These are phyloP conservation scores for Bombus balteatus DNA, from an alignment of 1,140 invertebrate genomes.

Conservation along the genomic window DNA sequence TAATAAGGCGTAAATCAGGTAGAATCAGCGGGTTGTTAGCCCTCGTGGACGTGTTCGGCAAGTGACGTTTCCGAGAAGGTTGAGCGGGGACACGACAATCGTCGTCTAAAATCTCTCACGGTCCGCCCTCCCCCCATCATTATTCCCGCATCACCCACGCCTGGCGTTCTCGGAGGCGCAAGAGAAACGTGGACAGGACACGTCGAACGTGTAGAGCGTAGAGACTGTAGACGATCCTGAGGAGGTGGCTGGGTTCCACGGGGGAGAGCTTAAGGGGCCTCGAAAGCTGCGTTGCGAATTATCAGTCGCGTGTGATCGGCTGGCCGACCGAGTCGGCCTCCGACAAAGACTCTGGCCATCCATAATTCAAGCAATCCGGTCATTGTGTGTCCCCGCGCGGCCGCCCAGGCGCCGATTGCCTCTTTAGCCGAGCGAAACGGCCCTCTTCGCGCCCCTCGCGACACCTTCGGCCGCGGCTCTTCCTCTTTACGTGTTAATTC, in stretches of 20 bases:
- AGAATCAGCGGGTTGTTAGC: background rate
- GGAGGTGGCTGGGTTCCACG: background rate
- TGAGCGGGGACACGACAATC: conserved; percentile 56
- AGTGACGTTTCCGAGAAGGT: conserved; percentile 62
- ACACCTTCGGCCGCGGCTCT: conserved; percentile 16
- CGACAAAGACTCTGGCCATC: conserved; percentile 72
- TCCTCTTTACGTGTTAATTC: conserved; percentile 47
- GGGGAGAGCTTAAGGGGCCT: conserved; percentile 21
- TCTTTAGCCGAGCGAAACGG: conserved; percentile 47
- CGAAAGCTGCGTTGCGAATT: conserved; percentile 59
- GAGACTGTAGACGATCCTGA: background rate
- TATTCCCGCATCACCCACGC: conserved; percentile 67
- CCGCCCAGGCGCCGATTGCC: conserved; percentile 65
- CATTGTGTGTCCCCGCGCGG: conserved; percentile 60
- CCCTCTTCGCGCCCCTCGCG: conserved; percentile 8
- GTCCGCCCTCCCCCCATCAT: conserved; percentile 42
- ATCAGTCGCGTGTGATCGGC: conserved; percentile 73
- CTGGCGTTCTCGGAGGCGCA: conserved; percentile 24
- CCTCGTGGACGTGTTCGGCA: background rate
- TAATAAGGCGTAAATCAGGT: background rate
- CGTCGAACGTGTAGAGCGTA: background rate
- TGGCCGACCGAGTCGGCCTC: conserved; percentile 47
- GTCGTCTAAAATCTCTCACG: conserved; percentile 65
- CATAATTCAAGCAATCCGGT: conserved; percentile 76
- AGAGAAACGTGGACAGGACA: conserved; percentile 17